Conservation (phyloP, 2,113 vertebrate species). For the Nettapus auritus region DNA sequence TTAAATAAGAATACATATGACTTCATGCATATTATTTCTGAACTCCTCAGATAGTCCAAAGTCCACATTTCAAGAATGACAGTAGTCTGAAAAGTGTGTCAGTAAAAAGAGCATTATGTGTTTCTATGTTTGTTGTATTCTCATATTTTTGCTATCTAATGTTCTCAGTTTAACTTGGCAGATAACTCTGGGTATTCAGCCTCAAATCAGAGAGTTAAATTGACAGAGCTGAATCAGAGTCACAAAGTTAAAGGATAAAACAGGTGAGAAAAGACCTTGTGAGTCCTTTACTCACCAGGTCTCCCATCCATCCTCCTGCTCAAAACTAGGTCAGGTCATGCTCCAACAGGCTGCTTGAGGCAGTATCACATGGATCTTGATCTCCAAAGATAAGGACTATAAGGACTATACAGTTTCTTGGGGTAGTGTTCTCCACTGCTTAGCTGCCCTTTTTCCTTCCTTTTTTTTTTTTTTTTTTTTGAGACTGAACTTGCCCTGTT, state of each 20-base stretch:
- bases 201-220: background rate
- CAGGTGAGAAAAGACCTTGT: background rate
- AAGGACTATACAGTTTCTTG: background rate
- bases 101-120: background rate
- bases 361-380: background rate
- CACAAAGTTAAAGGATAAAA: background rate
- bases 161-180: background rate
- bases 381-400: fast-evolving
- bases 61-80: background rate
- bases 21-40: background rate
- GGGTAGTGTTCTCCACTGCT: background rate
- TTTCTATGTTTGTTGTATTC: background rate
- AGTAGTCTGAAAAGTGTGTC: background rate
- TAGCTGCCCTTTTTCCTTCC: background rate
- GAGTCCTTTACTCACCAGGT: background rate
- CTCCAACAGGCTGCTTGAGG: background rate
- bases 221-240: background rate
- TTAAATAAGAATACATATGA: conserved; percentile 1
- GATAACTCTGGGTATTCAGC: background rate
- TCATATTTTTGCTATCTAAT: background rate
- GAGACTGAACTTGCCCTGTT: background rate
- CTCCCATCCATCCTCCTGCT: background rate
- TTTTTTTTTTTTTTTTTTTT: background rate
- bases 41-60: background rate
- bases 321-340: background rate